Percentiles rank a stretch among this genome's conserved stretches.
Evolutionary conservation across 2,113 vertebrate species (phyloP).

Genomic region (Oryzias curvinotus): DNA sequence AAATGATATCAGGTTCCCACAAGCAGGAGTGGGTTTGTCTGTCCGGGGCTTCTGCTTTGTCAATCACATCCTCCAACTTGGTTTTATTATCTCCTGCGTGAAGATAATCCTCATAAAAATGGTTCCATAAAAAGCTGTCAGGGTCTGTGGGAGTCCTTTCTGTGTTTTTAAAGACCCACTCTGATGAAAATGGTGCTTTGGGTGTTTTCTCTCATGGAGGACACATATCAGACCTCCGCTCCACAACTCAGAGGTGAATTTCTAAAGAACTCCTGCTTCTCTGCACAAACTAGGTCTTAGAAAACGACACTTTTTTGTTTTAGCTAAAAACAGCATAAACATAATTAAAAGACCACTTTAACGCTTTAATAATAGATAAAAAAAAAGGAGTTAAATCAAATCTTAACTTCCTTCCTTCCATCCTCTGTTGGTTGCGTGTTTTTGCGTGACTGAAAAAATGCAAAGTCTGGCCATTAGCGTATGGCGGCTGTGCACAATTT

Average conservation of each 20-base stretch:
- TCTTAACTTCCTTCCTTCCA: conserved; percentile 19
- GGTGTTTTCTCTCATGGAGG: too few species aligned
- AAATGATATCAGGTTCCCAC: conserved; percentile 89
- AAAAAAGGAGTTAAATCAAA: conserved; percentile 10
- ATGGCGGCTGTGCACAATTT: conserved; percentile 53
- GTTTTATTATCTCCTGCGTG: conserved; percentile 62
- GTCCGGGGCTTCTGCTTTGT: conserved; percentile 69
- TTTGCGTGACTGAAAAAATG: conserved; percentile 69
- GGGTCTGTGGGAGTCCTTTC: conserved; percentile 34
- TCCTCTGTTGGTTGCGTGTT: conserved; percentile 46
- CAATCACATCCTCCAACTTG: conserved; percentile 42
- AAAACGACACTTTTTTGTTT: too few species aligned
- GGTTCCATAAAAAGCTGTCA: conserved; percentile 52
- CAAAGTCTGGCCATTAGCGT: conserved; percentile 56
- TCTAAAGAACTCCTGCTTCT: too few species aligned
- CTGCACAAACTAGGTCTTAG: too few species aligned
- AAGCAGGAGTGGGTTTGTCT: conserved; percentile 78
- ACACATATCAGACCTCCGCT: too few species aligned
- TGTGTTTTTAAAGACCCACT: too few species aligned
- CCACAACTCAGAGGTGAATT: too few species aligned
- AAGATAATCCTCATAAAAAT: conserved; percentile 64
- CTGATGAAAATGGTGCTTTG: too few species aligned
- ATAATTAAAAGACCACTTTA: too few species aligned
- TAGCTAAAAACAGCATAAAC: too few species aligned
- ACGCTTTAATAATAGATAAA: too few species aligned